Conservation (phyloP, 2,113 vertebrate species). For the Heloderma charlesbogerti region DNA sequence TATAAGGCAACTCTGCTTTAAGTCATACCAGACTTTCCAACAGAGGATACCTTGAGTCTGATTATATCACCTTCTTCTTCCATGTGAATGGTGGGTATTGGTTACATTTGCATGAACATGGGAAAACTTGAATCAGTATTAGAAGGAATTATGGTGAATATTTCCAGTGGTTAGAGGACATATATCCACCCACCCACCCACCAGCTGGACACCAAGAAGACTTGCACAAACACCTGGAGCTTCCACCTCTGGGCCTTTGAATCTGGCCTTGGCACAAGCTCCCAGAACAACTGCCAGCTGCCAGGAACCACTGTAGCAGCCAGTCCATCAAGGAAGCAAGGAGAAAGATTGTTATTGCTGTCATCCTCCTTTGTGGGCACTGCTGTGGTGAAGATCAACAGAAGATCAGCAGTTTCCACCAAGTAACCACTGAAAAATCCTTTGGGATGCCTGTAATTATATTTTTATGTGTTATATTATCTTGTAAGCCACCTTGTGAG, state of each 20-base stretch:
- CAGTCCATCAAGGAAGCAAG: neutral
- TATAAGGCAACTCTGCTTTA: too few species aligned
- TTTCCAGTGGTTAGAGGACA: neutral
- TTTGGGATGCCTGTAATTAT: neutral
- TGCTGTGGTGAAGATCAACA: neutral
- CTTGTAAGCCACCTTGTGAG: neutral
- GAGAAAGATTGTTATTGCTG: neutral
- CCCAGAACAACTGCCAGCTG: neutral
- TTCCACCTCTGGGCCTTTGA: neutral
- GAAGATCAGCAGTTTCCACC: neutral
- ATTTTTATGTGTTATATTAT: neutral
- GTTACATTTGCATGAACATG: neutral
- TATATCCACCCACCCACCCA: neutral
- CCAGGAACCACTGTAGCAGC: neutral
- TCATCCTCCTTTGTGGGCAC: neutral
- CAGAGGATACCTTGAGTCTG: neutral
- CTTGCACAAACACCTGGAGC: too few species aligned
- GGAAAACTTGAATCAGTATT: neutral
- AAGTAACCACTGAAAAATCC: neutral
- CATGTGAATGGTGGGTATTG: neutral
- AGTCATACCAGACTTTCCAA: too few species aligned
- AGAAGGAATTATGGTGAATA: neutral
- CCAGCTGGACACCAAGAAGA: too few species aligned
- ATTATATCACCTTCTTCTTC: neutral
- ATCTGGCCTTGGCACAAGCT: neutral